phyloP scores from a whole-genome alignment of 1,140 invertebrate genomes.

The Eriosoma lanigerum region DNA sequence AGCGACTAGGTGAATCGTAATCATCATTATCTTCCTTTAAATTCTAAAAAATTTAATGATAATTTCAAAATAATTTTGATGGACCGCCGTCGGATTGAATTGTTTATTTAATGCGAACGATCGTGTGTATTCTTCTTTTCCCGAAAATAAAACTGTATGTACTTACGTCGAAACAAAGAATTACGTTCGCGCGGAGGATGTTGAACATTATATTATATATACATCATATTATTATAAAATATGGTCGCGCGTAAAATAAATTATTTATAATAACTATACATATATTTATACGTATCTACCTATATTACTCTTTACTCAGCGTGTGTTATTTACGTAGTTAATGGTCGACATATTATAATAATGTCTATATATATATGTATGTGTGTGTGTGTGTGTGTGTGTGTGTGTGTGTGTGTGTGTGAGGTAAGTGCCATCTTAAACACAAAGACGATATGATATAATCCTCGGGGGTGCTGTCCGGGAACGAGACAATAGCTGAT shows the following conservation, averaged over 20 bases:
- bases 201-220: neutral
- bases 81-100: neutral
- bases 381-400: neutral
- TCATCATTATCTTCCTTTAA: neutral
- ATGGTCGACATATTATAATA: neutral
- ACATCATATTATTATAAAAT: neutral
- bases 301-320: constrained; percentile 2
- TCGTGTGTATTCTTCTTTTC: neutral
- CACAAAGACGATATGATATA: neutral
- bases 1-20: neutral
- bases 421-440: neutral
- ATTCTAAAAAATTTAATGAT: neutral
- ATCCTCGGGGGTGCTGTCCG: constrained; percentile 24
- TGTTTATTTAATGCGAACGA: neutral
- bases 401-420: neutral
- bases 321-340: constrained; percentile 35
- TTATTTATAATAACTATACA: neutral
- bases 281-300: no score
- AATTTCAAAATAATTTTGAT: constrained; percentile 25
- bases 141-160: neutral
- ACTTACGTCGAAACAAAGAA: neutral
- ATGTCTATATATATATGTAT: neutral
- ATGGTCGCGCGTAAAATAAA: neutral
- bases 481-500: constrained; percentile 1
- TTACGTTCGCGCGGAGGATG: neutral